Evolutionary conservation across 2,888 invertebrate genomes (phyloP).

Genomic region (Rotaria magnacalcarata): DNA sequence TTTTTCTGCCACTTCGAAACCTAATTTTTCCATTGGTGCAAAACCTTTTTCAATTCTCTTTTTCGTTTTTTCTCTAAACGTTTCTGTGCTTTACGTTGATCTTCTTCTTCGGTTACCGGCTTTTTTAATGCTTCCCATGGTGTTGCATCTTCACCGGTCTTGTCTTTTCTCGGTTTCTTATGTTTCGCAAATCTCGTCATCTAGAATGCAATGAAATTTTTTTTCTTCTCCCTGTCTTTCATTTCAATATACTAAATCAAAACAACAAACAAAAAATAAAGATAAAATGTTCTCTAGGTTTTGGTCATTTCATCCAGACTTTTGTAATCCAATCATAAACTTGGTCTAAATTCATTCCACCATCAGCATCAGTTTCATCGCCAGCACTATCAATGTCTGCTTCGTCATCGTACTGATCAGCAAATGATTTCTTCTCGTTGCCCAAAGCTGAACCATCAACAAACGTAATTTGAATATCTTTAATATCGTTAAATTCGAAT

Average conservation of each 20-base stretch:
- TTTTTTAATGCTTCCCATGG: slow-evolving; percentile 28
- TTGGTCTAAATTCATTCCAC: background rate
- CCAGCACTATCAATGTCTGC: background rate
- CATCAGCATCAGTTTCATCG: slow-evolving; percentile 8
- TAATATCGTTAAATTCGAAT: background rate
- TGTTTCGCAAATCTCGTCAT: slow-evolving; percentile 34
- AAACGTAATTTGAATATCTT: background rate
- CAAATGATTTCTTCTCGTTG: background rate
- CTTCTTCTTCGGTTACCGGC: no score
- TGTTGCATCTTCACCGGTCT: background rate
- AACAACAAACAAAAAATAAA: background rate
- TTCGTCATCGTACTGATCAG: background rate
- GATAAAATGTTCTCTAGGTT: background rate
- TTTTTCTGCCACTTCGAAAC: no score
- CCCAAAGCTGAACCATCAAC: background rate
- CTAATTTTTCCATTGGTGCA: background rate
- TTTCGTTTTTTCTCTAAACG: slow-evolving; percentile 21
- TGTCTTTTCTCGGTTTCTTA: background rate
- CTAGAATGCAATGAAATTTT: background rate
- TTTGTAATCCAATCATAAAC: slow-evolving; percentile 6
- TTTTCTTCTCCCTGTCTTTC: background rate
- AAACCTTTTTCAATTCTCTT: background rate
- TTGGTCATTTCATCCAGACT: background rate
- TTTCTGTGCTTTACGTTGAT: background rate
- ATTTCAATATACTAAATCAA: background rate